Base-by-base conservation (phyloP, 2,113 vertebrate species). In the Polyodon spathula region DNA sequence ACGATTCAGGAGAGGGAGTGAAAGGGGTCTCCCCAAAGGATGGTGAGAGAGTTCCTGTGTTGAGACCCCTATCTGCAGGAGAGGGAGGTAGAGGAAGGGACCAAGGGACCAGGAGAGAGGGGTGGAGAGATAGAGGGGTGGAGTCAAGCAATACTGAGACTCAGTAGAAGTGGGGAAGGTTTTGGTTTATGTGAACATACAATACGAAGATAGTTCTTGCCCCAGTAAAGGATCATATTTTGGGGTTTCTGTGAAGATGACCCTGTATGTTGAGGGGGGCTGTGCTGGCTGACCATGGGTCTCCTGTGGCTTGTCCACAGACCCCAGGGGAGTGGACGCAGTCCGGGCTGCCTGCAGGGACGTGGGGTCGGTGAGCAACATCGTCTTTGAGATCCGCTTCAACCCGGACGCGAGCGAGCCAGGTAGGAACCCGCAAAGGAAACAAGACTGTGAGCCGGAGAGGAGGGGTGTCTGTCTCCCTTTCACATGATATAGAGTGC, bases 341-440 rank as follows among this genome's bases (percentile, higher is more conserved):
- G 72, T 89, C 2, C 73, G 77, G 68, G 78, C 58, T 53, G 84
- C 82, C 12, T 91, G 89, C 66, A 77, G 70, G 66, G 86, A 85
- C 1, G 79, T 88, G 27, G 88, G 87, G 60, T 91, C 88, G 3
- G 54, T 87, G 58, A 84, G 81, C 54, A 66, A 88, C 65, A 81
- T 85, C 68, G 82, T 88, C 58, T 91, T 91, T 76, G 89, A 91
- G 70, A 88, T 91, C 78, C 86, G 85, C 38, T 86, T 91, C 37
- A 89, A 86, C 69, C 77, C 87, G 41, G 84, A 79, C 15, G 17
- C 86, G 38, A 85, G 83, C 65, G 81, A 77, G 51, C 73, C 81
- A 81, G 88, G 89, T 89, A 79, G 17, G 66, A 11, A n/a, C n/a
- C n/a, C n/a, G n/a, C n/a, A n/a, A n/a, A n/a, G n/a, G n/a, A n/a